These are phyloP conservation scores for Heliothis virescens DNA, from an alignment of 1,140 invertebrate genomes.

Conservation along the genomic window DNA sequence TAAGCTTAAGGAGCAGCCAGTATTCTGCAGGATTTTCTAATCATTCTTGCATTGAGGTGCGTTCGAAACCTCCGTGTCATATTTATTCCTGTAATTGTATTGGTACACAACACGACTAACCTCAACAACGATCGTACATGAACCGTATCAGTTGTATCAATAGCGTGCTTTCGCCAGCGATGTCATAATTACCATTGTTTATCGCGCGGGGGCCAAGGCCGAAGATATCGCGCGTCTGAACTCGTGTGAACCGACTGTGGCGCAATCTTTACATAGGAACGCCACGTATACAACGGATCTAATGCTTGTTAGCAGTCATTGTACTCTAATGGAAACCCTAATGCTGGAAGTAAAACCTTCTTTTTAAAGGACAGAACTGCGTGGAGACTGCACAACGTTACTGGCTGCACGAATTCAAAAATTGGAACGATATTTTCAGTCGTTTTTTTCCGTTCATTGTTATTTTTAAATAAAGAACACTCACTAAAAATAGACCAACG, in stretches of 20 bases:
- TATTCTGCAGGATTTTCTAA: no score
- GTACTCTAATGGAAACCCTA: constrained; percentile 26
- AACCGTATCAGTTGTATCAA: constrained; percentile 28
- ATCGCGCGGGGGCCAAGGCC: constrained; percentile 74
- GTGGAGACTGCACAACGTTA: no score
- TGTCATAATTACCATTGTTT: constrained; percentile 77
- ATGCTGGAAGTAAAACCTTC: neutral
- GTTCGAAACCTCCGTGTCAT: neutral
- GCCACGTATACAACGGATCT: constrained; percentile 31
- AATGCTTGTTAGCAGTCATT: constrained; percentile 48
- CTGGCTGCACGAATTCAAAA: no score
- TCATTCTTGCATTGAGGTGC: no score
- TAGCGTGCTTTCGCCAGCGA: constrained; percentile 50
- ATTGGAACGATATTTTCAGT: no score
- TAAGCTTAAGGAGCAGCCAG: neutral
- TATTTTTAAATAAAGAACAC: neutral
- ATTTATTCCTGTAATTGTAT: neutral
- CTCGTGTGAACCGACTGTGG: constrained; percentile 74
- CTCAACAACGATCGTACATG: neutral
- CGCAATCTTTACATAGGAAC: constrained; percentile 64
- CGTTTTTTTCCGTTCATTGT: no score
- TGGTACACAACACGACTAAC: neutral
- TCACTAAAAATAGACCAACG: neutral
- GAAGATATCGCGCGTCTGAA: constrained; percentile 70
- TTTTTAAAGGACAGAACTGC: no score